Conservation (phyloP, 2,113 vertebrate genomes). For the Eublepharis macularius region DNA sequence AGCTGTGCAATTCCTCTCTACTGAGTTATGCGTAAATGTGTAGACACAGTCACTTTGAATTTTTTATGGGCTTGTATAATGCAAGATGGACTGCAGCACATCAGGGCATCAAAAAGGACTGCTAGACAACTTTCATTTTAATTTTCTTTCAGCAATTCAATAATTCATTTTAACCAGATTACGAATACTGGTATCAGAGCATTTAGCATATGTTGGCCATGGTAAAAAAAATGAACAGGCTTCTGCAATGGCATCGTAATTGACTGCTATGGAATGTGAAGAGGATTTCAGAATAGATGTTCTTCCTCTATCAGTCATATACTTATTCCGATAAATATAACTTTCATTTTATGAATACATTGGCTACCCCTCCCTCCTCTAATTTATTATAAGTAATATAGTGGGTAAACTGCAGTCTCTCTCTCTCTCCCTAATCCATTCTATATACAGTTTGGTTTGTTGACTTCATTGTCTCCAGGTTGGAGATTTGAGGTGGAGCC, state of each 20-base stretch:
- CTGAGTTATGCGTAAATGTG: constrained; percentile 61
- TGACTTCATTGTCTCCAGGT: no score
- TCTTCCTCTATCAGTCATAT: not conserved
- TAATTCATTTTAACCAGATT: constrained; percentile 50
- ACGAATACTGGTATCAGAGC: not conserved
- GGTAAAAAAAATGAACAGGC: not conserved
- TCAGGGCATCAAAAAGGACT: constrained; percentile 54
- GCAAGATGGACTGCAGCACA: constrained; percentile 49
- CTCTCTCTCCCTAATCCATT: no score
- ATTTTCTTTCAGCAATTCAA: constrained; percentile 57
- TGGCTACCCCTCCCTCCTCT: not conserved
- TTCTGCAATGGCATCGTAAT: constrained; percentile 3
- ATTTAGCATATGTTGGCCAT: not conserved
- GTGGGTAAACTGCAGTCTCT: not conserved
- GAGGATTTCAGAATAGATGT: not conserved
- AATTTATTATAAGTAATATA: no score
- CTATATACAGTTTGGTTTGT: no score
- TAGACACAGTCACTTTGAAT: constrained; percentile 68
- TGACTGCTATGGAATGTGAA: not conserved
- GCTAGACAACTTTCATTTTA: constrained; percentile 45
- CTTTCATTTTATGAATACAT: not conserved
- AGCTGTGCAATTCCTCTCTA: constrained; percentile 46
- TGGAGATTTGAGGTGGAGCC: no score
- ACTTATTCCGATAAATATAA: not conserved
- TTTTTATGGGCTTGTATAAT: constrained; percentile 65